phyloP scores from a whole-genome alignment of 2,113 vertebrate genomes.

The Eira barbara region DNA sequence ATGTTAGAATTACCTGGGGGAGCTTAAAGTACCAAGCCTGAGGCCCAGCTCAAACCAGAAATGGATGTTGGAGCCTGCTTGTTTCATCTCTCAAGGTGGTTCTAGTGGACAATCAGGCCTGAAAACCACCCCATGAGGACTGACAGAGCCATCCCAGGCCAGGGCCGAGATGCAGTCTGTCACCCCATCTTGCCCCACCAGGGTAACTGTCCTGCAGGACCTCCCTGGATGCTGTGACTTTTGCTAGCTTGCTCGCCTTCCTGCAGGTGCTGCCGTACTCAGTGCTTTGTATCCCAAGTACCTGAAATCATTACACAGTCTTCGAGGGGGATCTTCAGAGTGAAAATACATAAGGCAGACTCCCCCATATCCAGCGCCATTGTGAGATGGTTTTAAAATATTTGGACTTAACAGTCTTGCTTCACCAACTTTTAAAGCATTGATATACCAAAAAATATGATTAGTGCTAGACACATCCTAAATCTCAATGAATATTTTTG shows the following conservation, averaged over 20 bases:
- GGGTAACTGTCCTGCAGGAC: neutral
- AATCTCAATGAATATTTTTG: neutral
- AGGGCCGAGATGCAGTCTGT: neutral
- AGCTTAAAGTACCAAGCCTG: neutral
- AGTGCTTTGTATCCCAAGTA: neutral
- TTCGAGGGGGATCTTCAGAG: neutral
- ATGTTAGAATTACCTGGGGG: neutral
- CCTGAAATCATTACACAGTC: neutral
- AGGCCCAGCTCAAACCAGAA: neutral
- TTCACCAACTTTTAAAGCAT: neutral
- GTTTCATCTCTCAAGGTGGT: neutral
- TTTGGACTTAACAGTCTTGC: neutral
- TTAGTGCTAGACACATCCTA: neutral
- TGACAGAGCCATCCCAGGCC: neutral
- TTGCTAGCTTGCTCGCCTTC: accelerated
- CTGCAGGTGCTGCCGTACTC: neutral
- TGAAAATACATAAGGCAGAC: neutral
- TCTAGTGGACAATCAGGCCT: neutral
- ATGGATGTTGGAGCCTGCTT: neutral
- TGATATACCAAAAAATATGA: neutral
- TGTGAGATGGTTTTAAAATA: neutral
- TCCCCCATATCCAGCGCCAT: neutral
- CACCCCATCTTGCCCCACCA: neutral
- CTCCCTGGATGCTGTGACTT: neutral
- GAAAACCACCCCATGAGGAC: neutral